These are phyloP conservation scores for Rosalia funebris DNA, from an alignment of 2,888 invertebrate genomes.

Conservation along the genomic window DNA sequence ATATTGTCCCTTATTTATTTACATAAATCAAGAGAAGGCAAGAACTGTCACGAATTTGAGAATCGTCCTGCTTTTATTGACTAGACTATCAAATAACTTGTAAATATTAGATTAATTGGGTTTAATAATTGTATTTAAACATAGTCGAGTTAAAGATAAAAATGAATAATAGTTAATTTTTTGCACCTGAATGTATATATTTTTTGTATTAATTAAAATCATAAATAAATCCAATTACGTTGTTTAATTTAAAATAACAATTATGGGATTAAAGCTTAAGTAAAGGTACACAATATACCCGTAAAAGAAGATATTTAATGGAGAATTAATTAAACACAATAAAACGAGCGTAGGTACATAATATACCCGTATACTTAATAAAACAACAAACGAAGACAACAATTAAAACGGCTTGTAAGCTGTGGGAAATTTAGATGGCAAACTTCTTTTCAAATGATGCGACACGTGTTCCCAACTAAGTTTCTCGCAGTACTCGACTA, in stretches of 20 bases:
- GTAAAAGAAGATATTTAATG: conserved; percentile 13
- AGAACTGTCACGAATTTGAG: no score
- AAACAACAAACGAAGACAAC: conserved; percentile 5
- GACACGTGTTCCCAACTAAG: conserved; percentile 80
- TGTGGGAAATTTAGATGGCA: conserved; percentile 76
- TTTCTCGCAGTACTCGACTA: conserved; percentile 71
- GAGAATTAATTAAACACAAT: background rate
- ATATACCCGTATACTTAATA: conserved; percentile 31
- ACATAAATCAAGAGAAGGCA: no score
- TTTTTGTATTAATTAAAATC: conserved; percentile 21
- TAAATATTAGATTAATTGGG: conserved; percentile 19
- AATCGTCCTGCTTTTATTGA: conserved; percentile 19
- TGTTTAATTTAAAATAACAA: conserved; percentile 4
- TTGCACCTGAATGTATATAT: conserved; percentile 25
- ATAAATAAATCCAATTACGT: conserved; percentile 1
- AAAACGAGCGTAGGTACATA: conserved; percentile 27
- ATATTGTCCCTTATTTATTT: no score
- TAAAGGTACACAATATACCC: conserved; percentile 16
- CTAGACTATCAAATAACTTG: conserved; percentile 11
- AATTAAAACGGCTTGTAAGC: conserved; percentile 76
- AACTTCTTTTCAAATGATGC: conserved; percentile 66
- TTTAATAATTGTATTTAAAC: conserved; percentile 9
- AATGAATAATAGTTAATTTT: conserved; percentile 24
- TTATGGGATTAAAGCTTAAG: conserved; percentile 9
- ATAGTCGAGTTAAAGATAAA: conserved; percentile 15